phyloP scores from a whole-genome alignment of 2,113 vertebrate genomes.

The Gobius niger region DNA sequence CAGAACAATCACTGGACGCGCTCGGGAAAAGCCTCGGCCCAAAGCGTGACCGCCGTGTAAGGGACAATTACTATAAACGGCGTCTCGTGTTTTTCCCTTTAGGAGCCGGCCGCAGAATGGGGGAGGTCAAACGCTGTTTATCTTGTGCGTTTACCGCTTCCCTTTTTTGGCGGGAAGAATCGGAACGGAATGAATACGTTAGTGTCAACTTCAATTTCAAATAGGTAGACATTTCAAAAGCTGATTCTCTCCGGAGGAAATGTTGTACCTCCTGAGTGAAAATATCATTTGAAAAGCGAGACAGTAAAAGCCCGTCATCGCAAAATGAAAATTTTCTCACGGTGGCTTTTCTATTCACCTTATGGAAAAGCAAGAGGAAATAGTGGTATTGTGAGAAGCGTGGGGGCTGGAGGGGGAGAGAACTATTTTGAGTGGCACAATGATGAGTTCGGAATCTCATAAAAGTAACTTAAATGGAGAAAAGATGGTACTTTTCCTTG shows the following conservation, averaged over 20 bases:
- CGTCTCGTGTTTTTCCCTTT: constrained; percentile 28
- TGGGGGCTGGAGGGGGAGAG: constrained; percentile 26
- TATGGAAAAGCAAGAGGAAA: constrained; percentile 23
- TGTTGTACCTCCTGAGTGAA: constrained; percentile 61
- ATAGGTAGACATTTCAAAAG: constrained; percentile 71
- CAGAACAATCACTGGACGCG: constrained; percentile 32
- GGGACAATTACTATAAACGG: constrained; percentile 21
- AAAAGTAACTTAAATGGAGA: not conserved
- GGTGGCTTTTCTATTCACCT: constrained; percentile 67
- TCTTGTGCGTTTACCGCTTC: constrained; percentile 40
- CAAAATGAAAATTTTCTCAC: constrained; percentile 65
- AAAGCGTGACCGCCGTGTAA: constrained; percentile 25
- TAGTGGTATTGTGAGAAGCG: constrained; percentile 12
- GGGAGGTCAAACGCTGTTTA: constrained; percentile 37
- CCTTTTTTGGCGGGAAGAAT: constrained; percentile 46
- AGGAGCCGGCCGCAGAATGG: constrained; percentile 26
- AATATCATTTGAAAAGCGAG: constrained; percentile 69
- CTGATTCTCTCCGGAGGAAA: constrained; percentile 64
- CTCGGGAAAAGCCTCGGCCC: constrained; percentile 20
- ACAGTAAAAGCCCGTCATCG: constrained; percentile 68
- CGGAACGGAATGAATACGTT: constrained; percentile 70
- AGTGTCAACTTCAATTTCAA: constrained; percentile 75
- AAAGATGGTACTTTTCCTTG: not conserved
- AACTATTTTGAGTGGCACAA: constrained; percentile 31
- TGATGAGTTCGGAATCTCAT: constrained; percentile 55